Conservation (phyloP, 2,888 invertebrate species). For the Coelopa pilipes region DNA sequence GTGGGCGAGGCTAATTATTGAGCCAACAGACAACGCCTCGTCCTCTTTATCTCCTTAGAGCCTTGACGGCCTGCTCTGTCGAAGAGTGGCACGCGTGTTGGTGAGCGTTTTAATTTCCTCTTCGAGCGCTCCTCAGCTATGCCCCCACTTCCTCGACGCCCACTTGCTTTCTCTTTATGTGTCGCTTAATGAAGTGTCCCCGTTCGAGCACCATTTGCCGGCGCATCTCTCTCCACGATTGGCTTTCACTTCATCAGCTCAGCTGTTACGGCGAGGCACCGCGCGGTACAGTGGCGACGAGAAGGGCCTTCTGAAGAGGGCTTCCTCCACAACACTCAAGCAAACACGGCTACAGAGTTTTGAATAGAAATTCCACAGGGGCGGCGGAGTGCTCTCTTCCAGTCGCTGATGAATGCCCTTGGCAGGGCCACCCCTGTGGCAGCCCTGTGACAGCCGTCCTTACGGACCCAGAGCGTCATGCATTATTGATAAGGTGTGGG, state of each 20-base stretch:
- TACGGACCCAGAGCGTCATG: background rate
- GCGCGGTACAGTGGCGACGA: background rate
- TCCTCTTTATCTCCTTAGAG: no score
- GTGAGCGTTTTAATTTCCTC: conserved; percentile 20
- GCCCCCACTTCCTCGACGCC: background rate
- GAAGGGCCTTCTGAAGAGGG: background rate
- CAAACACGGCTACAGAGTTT: no score
- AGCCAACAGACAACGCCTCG: no score
- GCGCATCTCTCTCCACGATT: conserved; percentile 9
- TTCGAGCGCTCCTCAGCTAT: background rate
- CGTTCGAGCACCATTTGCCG: conserved; percentile 9
- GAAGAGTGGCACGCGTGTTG: background rate
- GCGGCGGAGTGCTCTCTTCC: no score
- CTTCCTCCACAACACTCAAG: no score
- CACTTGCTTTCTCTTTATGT: background rate
- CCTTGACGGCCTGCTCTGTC: no score
- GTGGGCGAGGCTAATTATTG: no score
- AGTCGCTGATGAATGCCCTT: no score
- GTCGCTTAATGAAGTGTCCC: conserved; percentile 12
- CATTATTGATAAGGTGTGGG: conserved; percentile 19
- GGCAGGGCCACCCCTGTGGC: no score
- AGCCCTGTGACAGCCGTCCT: no score
- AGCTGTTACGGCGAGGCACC: background rate
- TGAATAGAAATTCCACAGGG: no score
- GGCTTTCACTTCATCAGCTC: conserved; percentile 12